These are phyloP conservation scores for Reticulitermes lucifugus DNA, from an alignment of 2,888 invertebrate species.

Conservation along the genomic window DNA sequence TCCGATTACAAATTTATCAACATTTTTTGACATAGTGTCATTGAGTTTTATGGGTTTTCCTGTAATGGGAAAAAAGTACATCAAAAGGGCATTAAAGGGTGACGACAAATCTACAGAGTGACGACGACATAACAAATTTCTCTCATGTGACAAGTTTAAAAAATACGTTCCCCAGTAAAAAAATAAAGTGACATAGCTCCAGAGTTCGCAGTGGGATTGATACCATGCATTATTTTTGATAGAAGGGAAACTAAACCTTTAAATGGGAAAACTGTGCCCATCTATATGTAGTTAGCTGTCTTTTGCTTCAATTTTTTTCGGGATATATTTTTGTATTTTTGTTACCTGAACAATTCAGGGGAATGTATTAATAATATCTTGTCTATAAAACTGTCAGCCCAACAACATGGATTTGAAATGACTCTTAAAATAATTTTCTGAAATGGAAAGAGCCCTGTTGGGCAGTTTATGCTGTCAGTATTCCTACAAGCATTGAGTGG, in stretches of 20 bases:
- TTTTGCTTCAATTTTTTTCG: conserved; percentile 22
- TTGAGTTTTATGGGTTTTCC: conserved; percentile 31
- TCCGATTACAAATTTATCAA: conserved; percentile 37
- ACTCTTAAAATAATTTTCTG: not conserved
- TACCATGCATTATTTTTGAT: conserved; percentile 35
- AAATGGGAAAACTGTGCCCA: not conserved
- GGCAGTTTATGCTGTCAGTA: too few relatives aligned
- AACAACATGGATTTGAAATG: too few relatives aligned
- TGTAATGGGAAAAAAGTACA: conserved; percentile 41
- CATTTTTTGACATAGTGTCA: conserved; percentile 38
- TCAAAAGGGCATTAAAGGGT: conserved; percentile 42
- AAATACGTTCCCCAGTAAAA: not conserved
- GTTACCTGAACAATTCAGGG: not conserved
- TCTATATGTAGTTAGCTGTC: conserved; percentile 20
- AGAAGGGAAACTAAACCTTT: conserved; percentile 25
- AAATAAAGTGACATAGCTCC: conserved; percentile 13
- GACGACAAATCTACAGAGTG: conserved; percentile 40
- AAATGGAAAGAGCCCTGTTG: too few relatives aligned
- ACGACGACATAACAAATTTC: conserved; percentile 34
- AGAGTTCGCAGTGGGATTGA: conserved; percentile 2
- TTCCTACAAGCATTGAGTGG: too few relatives aligned
- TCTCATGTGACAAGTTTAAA: conserved; percentile 33
- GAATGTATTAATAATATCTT: not conserved
- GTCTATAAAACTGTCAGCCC: not conserved
- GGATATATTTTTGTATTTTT: not conserved